Evolutionary conservation across 2,888 invertebrate genomes (phyloP).

Genomic region (Platycnemis pennipes): DNA sequence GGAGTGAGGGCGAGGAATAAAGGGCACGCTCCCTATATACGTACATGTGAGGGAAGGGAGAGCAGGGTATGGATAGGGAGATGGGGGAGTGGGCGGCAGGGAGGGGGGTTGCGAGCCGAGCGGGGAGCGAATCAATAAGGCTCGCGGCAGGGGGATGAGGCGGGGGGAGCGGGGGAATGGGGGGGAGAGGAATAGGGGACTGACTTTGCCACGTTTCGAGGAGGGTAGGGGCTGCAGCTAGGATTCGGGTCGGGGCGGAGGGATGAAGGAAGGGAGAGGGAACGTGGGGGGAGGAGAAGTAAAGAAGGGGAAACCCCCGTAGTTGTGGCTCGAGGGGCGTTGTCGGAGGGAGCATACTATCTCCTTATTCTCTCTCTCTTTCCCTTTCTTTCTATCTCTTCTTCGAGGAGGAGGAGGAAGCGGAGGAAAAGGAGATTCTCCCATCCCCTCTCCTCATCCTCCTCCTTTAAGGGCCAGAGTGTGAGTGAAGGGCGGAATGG

Average conservation of each 20-base stretch:
- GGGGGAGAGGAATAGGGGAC: background rate
- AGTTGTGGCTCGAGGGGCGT: constrained; percentile 25
- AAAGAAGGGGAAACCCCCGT: background rate
- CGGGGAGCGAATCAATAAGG: constrained; percentile 36
- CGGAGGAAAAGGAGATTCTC: background rate
- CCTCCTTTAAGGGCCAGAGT: background rate
- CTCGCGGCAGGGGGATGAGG: background rate
- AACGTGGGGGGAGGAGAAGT: background rate
- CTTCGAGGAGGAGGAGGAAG: background rate
- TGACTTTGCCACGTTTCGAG: background rate
- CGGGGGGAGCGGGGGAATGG: background rate
- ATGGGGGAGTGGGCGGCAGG: background rate
- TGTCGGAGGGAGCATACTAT: background rate
- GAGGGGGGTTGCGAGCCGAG: constrained; percentile 30
- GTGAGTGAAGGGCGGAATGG: background rate
- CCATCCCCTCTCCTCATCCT: background rate
- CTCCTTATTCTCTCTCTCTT: background rate
- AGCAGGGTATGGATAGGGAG: background rate
- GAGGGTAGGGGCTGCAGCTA: background rate
- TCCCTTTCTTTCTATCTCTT: background rate
- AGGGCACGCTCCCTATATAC: constrained; percentile 2
- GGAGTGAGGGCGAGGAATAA: background rate
- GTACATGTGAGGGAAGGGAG: background rate
- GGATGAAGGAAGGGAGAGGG: background rate
- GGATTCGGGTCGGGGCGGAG: background rate